Evolutionary conservation across 1,140 invertebrate genomes (phyloP).

Genomic region (Trissolcus basalis): DNA sequence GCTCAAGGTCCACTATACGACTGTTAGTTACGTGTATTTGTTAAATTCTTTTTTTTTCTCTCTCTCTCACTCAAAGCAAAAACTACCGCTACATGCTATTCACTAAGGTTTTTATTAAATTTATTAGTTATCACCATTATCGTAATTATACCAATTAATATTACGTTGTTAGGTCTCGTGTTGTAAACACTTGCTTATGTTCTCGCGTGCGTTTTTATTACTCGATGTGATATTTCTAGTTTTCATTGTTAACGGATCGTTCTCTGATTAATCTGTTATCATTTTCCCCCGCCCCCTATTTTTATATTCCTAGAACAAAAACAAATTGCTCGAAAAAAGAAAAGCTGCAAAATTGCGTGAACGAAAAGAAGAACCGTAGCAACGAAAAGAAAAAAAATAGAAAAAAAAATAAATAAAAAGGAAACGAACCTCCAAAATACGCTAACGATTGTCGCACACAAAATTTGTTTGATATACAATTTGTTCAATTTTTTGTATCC

Average conservation of each 20-base stretch:
- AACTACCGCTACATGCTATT: slow-evolving; percentile 63
- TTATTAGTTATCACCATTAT: slow-evolving; percentile 56
- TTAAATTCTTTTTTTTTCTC: slow-evolving; percentile 23
- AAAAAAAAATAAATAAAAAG: neutral
- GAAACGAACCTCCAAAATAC: slow-evolving; percentile 70
- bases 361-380: slow-evolving; percentile 18
- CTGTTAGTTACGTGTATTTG: slow-evolving; percentile 61
- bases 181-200: slow-evolving; percentile 66
- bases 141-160: slow-evolving; percentile 63
- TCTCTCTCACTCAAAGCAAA: neutral
- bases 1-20: slow-evolving; percentile 60
- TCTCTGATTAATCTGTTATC: neutral
- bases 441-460: slow-evolving; percentile 73
- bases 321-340: slow-evolving; percentile 1
- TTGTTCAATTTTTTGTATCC: neutral
- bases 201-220: slow-evolving; percentile 66
- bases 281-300: too few species aligned
- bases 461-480: slow-evolving; percentile 39
- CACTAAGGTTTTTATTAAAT: slow-evolving; percentile 58
- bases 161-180: slow-evolving; percentile 61
- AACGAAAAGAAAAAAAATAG: too few species aligned
- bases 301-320: slow-evolving; percentile 6
- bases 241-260: slow-evolving; percentile 63
- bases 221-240: slow-evolving; percentile 73
- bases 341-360: too few species aligned